Evolutionary conservation across 2,797 vertebrate species (phyloP).

Genomic region (Sphenopsis melanotis): DNA sequence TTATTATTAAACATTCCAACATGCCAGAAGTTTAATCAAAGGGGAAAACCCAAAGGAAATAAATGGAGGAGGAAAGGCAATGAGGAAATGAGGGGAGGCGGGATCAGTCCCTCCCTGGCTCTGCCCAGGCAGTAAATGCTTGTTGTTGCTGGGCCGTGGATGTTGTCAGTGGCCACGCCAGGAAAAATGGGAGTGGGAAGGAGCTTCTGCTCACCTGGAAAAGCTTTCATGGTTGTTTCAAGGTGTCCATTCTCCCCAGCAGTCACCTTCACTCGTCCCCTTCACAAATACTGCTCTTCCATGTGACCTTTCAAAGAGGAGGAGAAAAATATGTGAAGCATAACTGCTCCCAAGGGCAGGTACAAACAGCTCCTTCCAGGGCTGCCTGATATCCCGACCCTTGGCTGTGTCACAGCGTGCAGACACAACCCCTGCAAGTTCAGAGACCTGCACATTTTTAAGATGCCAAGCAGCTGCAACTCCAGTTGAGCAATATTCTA

Average conservation of each 20-base stretch:
- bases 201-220: neutral
- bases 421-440: neutral
- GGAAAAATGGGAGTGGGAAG: neutral
- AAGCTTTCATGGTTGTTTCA: neutral
- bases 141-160: fast-evolving
- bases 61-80: constrained; percentile 3
- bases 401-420: neutral
- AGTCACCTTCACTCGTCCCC: neutral
- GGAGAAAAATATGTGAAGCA: neutral
- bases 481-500: neutral
- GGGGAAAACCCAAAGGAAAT: constrained; percentile 59
- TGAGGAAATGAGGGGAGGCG: neutral
- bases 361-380: constrained; percentile 12
- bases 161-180: neutral
- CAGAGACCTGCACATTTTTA: neutral
- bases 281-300: neutral
- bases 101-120: neutral
- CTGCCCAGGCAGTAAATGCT: neutral
- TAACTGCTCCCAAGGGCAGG: constrained; percentile 8
- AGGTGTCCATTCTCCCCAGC: neutral
- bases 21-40: constrained; percentile 53
- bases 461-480: neutral
- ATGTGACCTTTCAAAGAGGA: neutral
- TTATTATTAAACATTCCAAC: constrained; percentile 43
- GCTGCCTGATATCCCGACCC: neutral